A percentile compares a stretch with the other conserved stretches of the same genome.
These are phyloP conservation scores for Chromobotia macracanthus DNA, from an alignment of 2,797 vertebrate species.

Conservation along the genomic window DNA sequence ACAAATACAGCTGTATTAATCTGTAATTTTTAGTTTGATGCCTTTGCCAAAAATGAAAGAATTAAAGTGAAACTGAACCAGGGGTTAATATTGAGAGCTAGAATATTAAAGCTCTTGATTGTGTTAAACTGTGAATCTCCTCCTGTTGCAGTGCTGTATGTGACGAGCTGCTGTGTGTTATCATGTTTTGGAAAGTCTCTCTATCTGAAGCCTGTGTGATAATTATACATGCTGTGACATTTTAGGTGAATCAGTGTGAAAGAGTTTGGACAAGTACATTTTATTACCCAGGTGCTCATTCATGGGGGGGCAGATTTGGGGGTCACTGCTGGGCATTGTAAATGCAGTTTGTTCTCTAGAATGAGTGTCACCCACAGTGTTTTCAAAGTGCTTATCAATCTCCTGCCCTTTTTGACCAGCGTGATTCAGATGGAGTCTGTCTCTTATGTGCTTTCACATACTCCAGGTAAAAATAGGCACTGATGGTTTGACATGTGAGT, in stretches of 20 bases:
- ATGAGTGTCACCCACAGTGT: conserved; percentile 6
- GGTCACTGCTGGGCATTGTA: neutral
- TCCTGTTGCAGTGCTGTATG: neutral
- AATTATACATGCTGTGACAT: conserved; percentile 41
- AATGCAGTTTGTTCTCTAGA: neutral
- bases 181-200: conserved; percentile 41
- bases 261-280: conserved; percentile 7
- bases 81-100: neutral
- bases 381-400: conserved; percentile 52
- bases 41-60: no score
- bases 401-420: conserved; percentile 48
- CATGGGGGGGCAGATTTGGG: neutral
- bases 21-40: no score
- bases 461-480: conserved; percentile 56
- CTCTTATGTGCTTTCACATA: conserved; percentile 44
- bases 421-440: conserved; percentile 49
- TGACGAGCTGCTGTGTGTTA: conserved; percentile 10
- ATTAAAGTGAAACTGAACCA: neutral
- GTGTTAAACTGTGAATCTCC: conserved; percentile 4
- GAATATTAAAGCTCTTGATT: neutral
- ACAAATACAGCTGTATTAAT: no score
- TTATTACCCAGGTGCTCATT: conserved; percentile 11
- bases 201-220: conserved; percentile 10
- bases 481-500: conserved; percentile 28
- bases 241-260: conserved; percentile 25